These are phyloP conservation scores for Lydus trimaculatus DNA, from an alignment of 2,888 invertebrate genomes.

Conservation along the genomic window DNA sequence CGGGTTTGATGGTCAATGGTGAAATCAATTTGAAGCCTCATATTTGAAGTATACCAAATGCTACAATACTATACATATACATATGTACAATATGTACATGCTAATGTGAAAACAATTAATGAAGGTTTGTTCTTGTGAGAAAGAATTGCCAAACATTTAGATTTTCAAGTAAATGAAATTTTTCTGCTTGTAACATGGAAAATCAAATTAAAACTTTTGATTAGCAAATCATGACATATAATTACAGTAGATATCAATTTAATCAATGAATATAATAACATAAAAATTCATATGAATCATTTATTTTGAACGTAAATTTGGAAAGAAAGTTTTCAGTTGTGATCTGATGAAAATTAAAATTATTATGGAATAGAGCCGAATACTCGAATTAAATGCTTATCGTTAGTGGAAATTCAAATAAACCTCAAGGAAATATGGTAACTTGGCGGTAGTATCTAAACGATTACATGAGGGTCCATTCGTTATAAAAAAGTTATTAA, in stretches of 20 bases:
- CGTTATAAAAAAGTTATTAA: neutral
- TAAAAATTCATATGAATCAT: neutral
- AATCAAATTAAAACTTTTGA: constrained; percentile 8
- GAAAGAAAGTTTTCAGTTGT: neutral
- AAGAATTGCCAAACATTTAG: constrained; percentile 19
- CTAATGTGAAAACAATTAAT: constrained; percentile 16
- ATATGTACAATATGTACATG: neutral
- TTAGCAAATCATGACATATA: neutral
- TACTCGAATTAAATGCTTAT: neutral
- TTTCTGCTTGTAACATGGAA: constrained; percentile 7
- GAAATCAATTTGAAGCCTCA: neutral
- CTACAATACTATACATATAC: too few species aligned
- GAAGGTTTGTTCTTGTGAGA: constrained; percentile 10
- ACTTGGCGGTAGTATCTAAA: neutral
- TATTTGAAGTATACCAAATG: too few species aligned
- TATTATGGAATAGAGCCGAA: neutral
- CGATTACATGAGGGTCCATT: neutral
- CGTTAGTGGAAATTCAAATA: neutral
- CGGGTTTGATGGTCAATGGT: neutral
- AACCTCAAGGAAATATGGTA: neutral
- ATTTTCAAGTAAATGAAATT: constrained; percentile 17
- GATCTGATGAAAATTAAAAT: neutral
- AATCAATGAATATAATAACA: neutral
- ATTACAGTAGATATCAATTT: neutral
- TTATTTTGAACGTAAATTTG: neutral